These are phyloP conservation scores for Pararge aegeria DNA, from an alignment of 1,140 invertebrate genomes.

Conservation along the genomic window DNA sequence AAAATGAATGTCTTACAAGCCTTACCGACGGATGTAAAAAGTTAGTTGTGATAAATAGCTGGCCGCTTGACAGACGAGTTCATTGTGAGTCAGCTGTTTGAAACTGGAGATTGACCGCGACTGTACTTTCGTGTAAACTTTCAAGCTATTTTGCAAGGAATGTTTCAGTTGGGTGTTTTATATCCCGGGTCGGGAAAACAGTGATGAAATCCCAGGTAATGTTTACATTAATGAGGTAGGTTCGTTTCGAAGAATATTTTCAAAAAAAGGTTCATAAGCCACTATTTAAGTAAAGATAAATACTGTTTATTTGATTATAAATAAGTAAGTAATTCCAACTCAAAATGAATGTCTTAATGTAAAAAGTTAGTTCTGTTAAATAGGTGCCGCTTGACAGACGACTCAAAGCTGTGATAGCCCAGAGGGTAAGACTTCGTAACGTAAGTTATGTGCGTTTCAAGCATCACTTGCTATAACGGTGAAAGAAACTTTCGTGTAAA, in stretches of 20 bases:
- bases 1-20: conserved; percentile 15
- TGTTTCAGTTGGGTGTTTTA: background rate
- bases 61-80: conserved; percentile 12
- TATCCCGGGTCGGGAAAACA: too few species aligned
- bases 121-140: background rate
- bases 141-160: too few species aligned
- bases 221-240: too few species aligned
- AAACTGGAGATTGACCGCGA: conserved; percentile 9
- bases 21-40: conserved; percentile 20
- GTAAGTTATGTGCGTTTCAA: too few species aligned
- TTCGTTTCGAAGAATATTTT: too few species aligned
- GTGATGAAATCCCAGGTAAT: too few species aligned
- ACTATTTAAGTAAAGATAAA: too few species aligned
- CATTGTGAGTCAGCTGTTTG: conserved; percentile 25
- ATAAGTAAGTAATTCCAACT: conserved; percentile 13
- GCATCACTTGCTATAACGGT: too few species aligned
- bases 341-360: conserved; percentile 17
- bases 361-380: conserved; percentile 23
- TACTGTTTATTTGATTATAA: too few species aligned
- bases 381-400: conserved; percentile 12
- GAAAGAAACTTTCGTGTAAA: background rate
- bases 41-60: conserved; percentile 17
- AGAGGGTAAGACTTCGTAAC: too few species aligned
- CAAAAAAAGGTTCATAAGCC: too few species aligned
- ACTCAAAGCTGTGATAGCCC: conserved; percentile 6